A percentile compares a stretch with the other conserved stretches of the same genome.
Conservation (phyloP, 2,113 vertebrate species). For the Empidonax traillii region DNA sequence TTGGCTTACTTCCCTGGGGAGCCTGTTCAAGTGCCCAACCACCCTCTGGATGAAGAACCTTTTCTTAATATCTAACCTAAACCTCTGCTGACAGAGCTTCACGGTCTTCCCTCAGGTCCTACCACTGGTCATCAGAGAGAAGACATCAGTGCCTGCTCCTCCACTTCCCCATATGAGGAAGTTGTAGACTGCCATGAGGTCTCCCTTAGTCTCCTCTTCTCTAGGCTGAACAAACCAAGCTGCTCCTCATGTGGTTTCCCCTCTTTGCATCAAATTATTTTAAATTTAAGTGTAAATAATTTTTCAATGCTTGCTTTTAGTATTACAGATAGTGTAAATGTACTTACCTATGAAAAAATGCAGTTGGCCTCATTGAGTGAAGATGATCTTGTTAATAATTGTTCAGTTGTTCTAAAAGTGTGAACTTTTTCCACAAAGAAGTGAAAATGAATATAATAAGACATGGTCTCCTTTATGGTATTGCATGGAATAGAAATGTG, state of each 20-base stretch:
- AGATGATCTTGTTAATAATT: neutral
- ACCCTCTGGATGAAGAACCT: neutral
- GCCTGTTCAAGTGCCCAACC: neutral
- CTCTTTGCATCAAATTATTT: neutral
- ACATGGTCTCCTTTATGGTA: neutral
- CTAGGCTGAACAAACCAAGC: neutral
- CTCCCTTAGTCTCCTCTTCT: neutral
- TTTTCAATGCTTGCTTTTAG: neutral
- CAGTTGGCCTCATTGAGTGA: neutral
- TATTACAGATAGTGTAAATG: neutral
- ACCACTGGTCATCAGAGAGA: neutral
- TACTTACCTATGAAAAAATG: neutral
- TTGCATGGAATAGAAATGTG: neutral
- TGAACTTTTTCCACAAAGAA: neutral
- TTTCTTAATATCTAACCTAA: neutral
- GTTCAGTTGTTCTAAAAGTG: neutral
- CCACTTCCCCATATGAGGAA: fast-evolving
- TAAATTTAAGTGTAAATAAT: neutral
- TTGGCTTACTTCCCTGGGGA: neutral
- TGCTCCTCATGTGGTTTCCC: fast-evolving
- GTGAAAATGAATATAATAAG: neutral
- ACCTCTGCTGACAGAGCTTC: neutral
- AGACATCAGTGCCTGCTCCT: neutral
- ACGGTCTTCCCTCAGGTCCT: neutral
- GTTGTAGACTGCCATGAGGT: neutral